Conservation (phyloP, 2,797 vertebrate genomes). For the Dryobates pubescens region DNA sequence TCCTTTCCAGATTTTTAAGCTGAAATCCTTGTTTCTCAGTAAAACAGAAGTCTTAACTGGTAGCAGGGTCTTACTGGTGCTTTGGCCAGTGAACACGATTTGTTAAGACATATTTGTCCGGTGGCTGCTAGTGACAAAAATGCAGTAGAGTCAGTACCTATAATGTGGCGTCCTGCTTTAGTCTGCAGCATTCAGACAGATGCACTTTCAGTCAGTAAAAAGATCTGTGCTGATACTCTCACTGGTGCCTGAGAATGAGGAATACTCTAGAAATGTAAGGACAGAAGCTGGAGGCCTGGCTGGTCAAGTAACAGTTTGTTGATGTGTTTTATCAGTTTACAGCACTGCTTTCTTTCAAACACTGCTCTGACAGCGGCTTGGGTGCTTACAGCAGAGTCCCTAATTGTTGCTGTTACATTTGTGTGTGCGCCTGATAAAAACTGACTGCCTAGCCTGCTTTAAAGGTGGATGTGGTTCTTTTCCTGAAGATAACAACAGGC, state of each 20-base stretch:
- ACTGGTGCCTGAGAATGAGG: conserved; percentile 24
- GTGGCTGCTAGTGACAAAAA: conserved; percentile 58
- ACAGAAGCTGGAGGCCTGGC: conserved; percentile 33
- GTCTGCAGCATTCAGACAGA: conserved; percentile 57
- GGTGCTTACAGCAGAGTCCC: not conserved
- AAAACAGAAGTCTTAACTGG: conserved; percentile 57
- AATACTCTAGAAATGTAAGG: conserved; percentile 24
- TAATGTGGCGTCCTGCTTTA: conserved; percentile 22
- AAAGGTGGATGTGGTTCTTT: not conserved
- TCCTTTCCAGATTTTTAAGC: conserved; percentile 34
- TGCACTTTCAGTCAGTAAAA: conserved; percentile 3
- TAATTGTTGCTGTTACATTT: not conserved
- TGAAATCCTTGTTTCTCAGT: conserved; percentile 66
- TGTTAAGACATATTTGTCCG: conserved; percentile 21
- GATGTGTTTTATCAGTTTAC: not conserved
- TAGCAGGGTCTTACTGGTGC: conserved; percentile 42
- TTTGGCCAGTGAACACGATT: conserved; percentile 19
- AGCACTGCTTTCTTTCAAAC: not conserved
- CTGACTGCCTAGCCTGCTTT: conserved; percentile 9
- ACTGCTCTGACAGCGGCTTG: conserved; percentile 14
- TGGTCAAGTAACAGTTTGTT: conserved; percentile 2
- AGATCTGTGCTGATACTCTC: conserved; percentile 15
- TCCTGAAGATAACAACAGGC: not conserved
- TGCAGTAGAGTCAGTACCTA: not conserved
- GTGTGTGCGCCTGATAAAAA: conserved; percentile 2